Evolutionary conservation across 2,888 invertebrate genomes (phyloP).

Genomic region (Pheosia gnoma): DNA sequence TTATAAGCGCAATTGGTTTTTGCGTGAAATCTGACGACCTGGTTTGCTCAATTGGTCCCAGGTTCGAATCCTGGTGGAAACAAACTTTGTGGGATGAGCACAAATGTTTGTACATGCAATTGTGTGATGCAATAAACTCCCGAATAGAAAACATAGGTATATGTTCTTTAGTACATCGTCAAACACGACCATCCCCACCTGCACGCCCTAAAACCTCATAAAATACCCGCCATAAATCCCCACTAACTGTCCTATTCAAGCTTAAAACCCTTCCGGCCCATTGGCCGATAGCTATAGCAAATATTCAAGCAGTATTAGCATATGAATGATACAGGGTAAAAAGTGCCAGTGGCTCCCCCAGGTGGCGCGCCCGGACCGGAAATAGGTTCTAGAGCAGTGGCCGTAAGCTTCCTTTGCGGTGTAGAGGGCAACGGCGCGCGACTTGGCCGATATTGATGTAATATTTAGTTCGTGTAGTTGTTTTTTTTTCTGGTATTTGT

Average conservation of each 20-base stretch:
- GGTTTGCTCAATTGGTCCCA: no score
- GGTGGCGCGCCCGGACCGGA: constrained; percentile 67
- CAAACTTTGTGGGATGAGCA: no score
- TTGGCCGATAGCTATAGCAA: constrained; percentile 42
- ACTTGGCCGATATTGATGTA: constrained; percentile 14
- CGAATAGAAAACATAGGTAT: no score
- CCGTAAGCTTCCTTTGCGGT: constrained; percentile 34
- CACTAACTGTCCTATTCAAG: constrained; percentile 33
- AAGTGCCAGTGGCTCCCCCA: constrained; percentile 53
- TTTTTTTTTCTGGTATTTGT: no score
- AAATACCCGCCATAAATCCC: constrained; percentile 17
- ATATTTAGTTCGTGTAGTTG: neutral
- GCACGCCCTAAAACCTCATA: neutral
- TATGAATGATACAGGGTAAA: constrained; percentile 76
- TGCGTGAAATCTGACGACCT: no score
- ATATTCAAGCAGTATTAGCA: constrained; percentile 70
- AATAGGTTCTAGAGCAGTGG: constrained; percentile 60
- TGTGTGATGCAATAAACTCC: no score
- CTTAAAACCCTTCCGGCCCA: constrained; percentile 40
- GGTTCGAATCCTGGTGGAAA: no score
- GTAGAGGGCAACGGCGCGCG: constrained; percentile 39
- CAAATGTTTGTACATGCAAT: no score
- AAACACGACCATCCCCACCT: no score
- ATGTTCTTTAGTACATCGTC: no score
- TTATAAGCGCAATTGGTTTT: no score